These are phyloP conservation scores for Enteromius fasciolatus DNA, from an alignment of 2,797 vertebrate genomes.

Conservation along the genomic window DNA sequence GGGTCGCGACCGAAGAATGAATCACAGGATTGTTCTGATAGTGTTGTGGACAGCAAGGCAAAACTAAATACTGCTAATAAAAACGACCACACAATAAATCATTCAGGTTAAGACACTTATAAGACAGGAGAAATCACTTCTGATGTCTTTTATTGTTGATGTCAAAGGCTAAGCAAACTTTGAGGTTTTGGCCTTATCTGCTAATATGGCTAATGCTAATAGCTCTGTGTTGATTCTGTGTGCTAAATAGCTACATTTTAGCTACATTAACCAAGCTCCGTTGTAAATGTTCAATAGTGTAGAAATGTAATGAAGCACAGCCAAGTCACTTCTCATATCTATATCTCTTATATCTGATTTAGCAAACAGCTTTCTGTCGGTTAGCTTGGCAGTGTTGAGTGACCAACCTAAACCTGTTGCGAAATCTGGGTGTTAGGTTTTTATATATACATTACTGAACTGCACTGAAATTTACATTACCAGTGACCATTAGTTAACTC, in stretches of 20 bases:
- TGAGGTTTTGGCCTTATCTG: background rate
- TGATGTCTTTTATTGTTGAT: background rate
- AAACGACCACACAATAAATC: background rate
- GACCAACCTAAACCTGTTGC: background rate
- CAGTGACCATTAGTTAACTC: too few species aligned
- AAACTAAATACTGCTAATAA: conserved; percentile 10
- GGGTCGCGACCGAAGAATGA: conserved; percentile 1
- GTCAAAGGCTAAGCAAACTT: background rate
- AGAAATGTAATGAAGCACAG: background rate
- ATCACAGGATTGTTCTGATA: conserved; percentile 23
- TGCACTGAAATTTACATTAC: background rate
- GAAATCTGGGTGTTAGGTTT: background rate
- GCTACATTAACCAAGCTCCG: background rate
- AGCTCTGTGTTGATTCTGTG: background rate
- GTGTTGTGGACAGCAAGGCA: background rate
- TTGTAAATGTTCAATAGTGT: background rate
- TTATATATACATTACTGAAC: background rate
- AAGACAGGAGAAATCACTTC: background rate
- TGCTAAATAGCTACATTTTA: background rate
- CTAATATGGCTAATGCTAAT: background rate
- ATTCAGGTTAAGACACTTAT: background rate
- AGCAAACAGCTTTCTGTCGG: background rate
- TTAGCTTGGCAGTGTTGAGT: background rate
- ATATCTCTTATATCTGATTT: too few species aligned
- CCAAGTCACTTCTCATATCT: background rate